A percentile compares a stretch with the other conserved stretches of the same genome.
These are phyloP conservation scores for Argyrosomus japonicus DNA, from an alignment of 2,113 vertebrate genomes.

Conservation along the genomic window DNA sequence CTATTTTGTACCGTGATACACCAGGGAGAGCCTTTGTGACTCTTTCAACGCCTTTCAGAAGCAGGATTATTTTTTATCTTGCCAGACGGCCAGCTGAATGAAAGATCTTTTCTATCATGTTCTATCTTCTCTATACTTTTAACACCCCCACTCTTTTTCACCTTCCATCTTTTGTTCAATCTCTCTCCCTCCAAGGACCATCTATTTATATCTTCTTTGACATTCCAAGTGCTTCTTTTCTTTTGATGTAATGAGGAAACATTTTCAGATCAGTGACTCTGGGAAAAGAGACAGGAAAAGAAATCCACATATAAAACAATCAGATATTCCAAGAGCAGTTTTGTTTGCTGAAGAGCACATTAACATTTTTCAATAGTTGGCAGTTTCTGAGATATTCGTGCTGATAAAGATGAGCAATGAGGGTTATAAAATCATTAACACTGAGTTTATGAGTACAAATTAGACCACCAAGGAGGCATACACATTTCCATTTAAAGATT, in stretches of 20 bases:
- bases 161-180: conserved; percentile 57
- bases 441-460: conserved; percentile 1
- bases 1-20: conserved; percentile 68
- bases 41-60: conserved; percentile 72
- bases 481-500: conserved; percentile 11
- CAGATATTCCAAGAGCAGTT: conserved; percentile 18
- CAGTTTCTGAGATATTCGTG: conserved; percentile 80
- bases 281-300: conserved; percentile 37
- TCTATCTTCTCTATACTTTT: conserved; percentile 65
- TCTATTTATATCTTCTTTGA: conserved; percentile 69
- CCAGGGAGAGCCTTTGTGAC: conserved; percentile 73
- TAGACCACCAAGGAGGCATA: not conserved
- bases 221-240: conserved; percentile 46
- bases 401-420: conserved; percentile 87
- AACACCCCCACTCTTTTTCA: conserved; percentile 55
- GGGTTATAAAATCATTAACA: conserved; percentile 79
- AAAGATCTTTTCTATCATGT: conserved; percentile 71
- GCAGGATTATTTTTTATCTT: conserved; percentile 80
- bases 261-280: conserved; percentile 56
- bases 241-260: conserved; percentile 66
- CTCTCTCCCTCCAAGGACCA: conserved; percentile 45
- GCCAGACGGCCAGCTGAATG: conserved; percentile 59
- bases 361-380: conserved; percentile 25
- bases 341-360: conserved; percentile 14
- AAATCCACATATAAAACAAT: conserved; percentile 25